Evolutionary conservation across 2,888 invertebrate species (phyloP).

Genomic region (Apodemia zela): DNA sequence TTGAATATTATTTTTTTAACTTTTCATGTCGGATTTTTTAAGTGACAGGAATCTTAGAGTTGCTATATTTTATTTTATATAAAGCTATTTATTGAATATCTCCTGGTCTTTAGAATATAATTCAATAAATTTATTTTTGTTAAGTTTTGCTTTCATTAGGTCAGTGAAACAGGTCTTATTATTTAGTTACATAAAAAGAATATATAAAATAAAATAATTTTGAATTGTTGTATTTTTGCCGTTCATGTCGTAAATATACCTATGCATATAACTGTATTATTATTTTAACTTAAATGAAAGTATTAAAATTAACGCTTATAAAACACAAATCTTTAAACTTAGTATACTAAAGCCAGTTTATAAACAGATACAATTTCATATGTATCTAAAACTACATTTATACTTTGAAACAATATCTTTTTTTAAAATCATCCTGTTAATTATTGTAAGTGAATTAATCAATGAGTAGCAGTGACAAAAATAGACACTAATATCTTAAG

Average conservation of each 20-base stretch:
- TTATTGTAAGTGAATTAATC: too few relatives aligned
- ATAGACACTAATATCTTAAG: background rate
- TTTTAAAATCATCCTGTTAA: too few relatives aligned
- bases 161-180: slow-evolving; percentile 1
- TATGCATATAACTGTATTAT: background rate
- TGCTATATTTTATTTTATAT: too few relatives aligned
- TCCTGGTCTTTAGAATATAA: background rate
- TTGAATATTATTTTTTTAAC: slow-evolving; percentile 42
- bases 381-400: background rate
- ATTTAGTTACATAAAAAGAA: background rate
- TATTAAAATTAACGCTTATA: background rate
- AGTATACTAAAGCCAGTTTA: background rate
- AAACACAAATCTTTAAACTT: background rate
- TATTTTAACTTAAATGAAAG: background rate
- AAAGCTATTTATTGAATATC: background rate
- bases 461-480: background rate
- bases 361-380: background rate
- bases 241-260: background rate
- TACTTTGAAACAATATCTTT: too few relatives aligned
- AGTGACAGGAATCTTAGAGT: background rate
- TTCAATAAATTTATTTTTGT: background rate
- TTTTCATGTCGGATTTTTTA: slow-evolving; percentile 31
- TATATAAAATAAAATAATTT: background rate
- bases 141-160: background rate
- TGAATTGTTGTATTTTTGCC: background rate